These are phyloP conservation scores for Melanotaenia nigrans DNA, from an alignment of 2,797 vertebrate species.

Conservation along the genomic window DNA sequence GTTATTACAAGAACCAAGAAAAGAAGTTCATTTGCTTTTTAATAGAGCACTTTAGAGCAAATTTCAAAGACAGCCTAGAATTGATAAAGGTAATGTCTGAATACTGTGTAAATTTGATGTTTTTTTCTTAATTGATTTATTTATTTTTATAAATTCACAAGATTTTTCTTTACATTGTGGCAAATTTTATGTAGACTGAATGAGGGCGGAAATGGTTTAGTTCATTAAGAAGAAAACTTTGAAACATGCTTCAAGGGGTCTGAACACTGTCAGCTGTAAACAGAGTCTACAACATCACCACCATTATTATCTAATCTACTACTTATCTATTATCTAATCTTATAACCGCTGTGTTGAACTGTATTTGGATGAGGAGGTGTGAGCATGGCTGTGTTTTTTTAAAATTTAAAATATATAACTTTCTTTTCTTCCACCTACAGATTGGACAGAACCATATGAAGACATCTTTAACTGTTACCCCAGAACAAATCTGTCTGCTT, in stretches of 20 bases:
- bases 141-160: background rate
- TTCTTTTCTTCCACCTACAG: slow-evolving; percentile 37
- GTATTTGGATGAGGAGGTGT: background rate
- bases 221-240: background rate
- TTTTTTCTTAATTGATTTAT: background rate
- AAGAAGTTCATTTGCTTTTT: background rate
- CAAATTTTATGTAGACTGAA: no score
- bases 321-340: background rate
- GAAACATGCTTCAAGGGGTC: background rate
- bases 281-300: background rate
- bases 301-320: background rate
- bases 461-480: slow-evolving; percentile 19
- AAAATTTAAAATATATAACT: background rate
- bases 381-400: background rate
- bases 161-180: background rate
- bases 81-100: background rate
- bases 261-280: background rate
- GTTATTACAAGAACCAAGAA: background rate
- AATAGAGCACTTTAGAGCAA: background rate
- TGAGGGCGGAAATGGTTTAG: background rate
- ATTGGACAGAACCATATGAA: slow-evolving; percentile 9
- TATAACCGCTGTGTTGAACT: background rate
- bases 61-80: background rate
- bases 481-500: slow-evolving; percentile 64
- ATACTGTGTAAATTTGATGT: background rate